Evolutionary conservation across 2,888 invertebrate genomes (phyloP).

Genomic region (Andrena marginata): DNA sequence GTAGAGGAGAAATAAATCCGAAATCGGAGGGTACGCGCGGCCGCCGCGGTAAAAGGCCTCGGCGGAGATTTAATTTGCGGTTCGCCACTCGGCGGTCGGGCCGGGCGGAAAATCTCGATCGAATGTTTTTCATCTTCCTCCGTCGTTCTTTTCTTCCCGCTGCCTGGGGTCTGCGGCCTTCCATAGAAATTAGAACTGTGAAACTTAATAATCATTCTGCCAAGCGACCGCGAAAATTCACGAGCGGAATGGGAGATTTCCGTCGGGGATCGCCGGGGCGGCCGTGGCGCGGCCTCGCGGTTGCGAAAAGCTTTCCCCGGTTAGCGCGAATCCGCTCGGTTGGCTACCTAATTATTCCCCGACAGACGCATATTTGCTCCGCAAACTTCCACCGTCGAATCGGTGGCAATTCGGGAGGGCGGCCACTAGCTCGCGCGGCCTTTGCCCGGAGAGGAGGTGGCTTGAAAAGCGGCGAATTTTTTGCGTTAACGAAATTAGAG

Average conservation of each 20-base stretch:
- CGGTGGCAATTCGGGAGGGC: not conserved
- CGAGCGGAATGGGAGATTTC: not conserved
- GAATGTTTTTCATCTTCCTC: constrained; percentile 47
- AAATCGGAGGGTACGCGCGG: constrained; percentile 23
- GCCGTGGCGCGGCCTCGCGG: no score
- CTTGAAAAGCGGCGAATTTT: constrained; percentile 10
- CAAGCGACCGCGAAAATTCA: not conserved
- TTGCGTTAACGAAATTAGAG: constrained; percentile 19
- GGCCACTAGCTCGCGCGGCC: no score
- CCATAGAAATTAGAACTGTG: constrained; percentile 18
- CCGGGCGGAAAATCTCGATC: constrained; percentile 49
- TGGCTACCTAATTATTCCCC: not conserved
- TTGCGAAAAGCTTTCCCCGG: not conserved
- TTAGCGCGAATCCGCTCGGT: not conserved
- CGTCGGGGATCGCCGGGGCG: not conserved
- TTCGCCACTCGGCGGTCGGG: constrained; percentile 40
- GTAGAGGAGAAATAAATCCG: constrained; percentile 43
- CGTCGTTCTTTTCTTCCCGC: not conserved
- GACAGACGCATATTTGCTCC: not conserved
- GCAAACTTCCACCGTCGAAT: not conserved
- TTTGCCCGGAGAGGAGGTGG: no score
- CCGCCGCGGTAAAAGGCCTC: constrained; percentile 44
- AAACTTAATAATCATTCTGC: constrained; percentile 23
- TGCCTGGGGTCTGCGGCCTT: not conserved
- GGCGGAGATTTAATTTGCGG: constrained; percentile 63